phyloP scores from a whole-genome alignment of 2,888 invertebrate genomes.

The Anagyrus pseudococci region DNA sequence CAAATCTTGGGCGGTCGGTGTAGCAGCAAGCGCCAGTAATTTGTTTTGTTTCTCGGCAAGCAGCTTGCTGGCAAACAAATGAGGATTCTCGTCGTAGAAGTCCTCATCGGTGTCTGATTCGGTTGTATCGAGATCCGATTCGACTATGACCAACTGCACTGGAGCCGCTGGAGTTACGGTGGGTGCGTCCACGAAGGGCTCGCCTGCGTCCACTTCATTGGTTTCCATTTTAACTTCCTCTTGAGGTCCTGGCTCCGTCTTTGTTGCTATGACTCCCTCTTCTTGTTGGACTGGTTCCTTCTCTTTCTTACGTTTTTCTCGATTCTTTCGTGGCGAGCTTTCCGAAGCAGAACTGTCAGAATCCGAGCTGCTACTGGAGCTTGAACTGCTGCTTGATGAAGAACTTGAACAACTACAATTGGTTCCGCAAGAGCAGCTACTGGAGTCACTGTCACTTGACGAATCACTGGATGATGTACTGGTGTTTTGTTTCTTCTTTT shows the following conservation, averaged over 20 bases:
- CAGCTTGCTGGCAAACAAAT: slow-evolving; percentile 74
- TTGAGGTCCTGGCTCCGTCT: slow-evolving; percentile 14
- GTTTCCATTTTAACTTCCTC: slow-evolving; percentile 26
- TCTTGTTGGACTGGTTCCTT: slow-evolving; percentile 60
- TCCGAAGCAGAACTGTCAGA: slow-evolving; percentile 71
- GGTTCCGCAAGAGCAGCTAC: slow-evolving; percentile 81
- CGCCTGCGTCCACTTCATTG: slow-evolving; percentile 31
- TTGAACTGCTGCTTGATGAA: slow-evolving; percentile 70
- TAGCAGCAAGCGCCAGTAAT: slow-evolving; percentile 68
- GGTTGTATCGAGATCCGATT: slow-evolving; percentile 85
- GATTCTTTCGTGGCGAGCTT: slow-evolving; percentile 58
- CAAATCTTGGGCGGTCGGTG: slow-evolving; percentile 60
- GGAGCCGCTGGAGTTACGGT: slow-evolving; percentile 56
- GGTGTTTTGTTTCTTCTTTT: slow-evolving; percentile 54
- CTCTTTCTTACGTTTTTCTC: slow-evolving; percentile 61
- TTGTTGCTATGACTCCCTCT: slow-evolving; percentile 40
- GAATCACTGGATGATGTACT: slow-evolving; percentile 77
- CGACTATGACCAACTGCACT: slow-evolving; percentile 72
- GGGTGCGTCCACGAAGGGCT: slow-evolving; percentile 51
- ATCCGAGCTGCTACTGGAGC: slow-evolving; percentile 68
- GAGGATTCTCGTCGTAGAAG: slow-evolving; percentile 85
- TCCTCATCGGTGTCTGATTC: slow-evolving; percentile 88
- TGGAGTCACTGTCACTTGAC: slow-evolving; percentile 77
- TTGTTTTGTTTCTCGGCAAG: slow-evolving; percentile 78
- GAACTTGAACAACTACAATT: slow-evolving; percentile 84